Evolutionary conservation across 1,140 invertebrate species (phyloP), one percentile per base, ranked within the genome.

Genomic region (Zophobas atratus): DNA sequence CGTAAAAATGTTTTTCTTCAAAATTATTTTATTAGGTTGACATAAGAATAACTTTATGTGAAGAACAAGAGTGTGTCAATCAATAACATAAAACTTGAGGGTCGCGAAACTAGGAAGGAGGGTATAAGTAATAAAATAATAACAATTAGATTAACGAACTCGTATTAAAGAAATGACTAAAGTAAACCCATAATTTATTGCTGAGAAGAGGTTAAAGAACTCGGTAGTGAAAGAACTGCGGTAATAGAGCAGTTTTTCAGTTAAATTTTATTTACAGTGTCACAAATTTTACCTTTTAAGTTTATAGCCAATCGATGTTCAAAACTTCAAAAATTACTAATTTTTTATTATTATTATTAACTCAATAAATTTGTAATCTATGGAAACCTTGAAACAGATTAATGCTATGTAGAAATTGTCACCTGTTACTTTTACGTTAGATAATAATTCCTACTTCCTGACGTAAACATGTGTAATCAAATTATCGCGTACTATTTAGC

Each of bases 141-240:
- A 60, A 60, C 56, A 60, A 60, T 60, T 60, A 60, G 2, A 8
- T n/a, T 53, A 53, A 53, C 6, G 49, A 53, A 53, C 49, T 4
- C 8, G 43, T 46, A 53, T 6, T 53, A 53, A 36, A 60, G 34
- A 3, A 8, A 20, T 6, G 36, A 2, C n/a, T 32, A 5, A 60
- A 60, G 38, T 60, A 60, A 60, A 60, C 35, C n/a, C 56, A 60
- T 60, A 60, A 60, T 60, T 6, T 46, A 46, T 46, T 46, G 3
- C 3, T 8, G 3, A 3, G 43, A 2, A 1, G 56, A 60, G 56
- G 56, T 60, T 60, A 20, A 60, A 60, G 56, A 39, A 60, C 56
- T 60, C 56, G 36, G 5, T 46, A 4, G 43, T 46, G 3, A 46
- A 20, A 20, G 20, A 20, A 20, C 20, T 20, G 20, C 20, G 20